Conservation (phyloP, 2,888 invertebrate genomes). For the Rotaria magnacalcarata region DNA sequence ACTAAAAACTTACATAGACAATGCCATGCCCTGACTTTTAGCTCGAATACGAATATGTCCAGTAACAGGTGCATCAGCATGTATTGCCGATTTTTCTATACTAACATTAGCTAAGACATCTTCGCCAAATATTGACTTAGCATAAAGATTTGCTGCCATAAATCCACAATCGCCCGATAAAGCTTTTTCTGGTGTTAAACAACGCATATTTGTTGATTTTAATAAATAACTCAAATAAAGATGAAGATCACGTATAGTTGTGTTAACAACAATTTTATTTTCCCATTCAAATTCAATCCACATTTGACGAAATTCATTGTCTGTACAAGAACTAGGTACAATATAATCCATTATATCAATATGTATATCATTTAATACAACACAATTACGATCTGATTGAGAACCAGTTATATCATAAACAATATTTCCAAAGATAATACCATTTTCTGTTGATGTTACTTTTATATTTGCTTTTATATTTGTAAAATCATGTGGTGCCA, state of each 20-base stretch:
- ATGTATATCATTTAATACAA: conserved; percentile 96
- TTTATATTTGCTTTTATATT: conserved; percentile 97
- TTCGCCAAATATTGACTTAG: conserved; percentile 88
- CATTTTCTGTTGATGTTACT: conserved; percentile 94
- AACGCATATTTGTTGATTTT: conserved; percentile 95
- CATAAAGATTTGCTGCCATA: conserved; percentile 99
- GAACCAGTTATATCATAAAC: conserved; percentile 62
- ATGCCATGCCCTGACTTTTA: conserved; percentile 98
- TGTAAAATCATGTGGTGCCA: conserved; percentile 93
- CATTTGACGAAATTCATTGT: conserved; percentile 95
- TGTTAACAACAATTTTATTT: conserved; percentile 93
- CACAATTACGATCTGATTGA: conserved; percentile 80
- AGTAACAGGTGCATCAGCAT: conserved; percentile 73
- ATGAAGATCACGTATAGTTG: conserved; percentile 78
- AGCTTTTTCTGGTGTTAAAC: conserved; percentile 92
- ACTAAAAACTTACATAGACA: conserved; percentile 82
- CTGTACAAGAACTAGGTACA: conserved; percentile 79
- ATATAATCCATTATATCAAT: conserved; percentile 95
- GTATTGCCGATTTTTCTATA: conserved; percentile 72
- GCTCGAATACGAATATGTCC: conserved; percentile 96
- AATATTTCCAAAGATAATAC: conserved; percentile 97
- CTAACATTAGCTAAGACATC: conserved; percentile 97
- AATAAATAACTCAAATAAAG: conserved; percentile 87
- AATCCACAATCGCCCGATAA: conserved; percentile 95
- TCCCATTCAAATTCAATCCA: conserved; percentile 99